Percentiles rank a stretch among this genome's conserved stretches.
phyloP scores from a whole-genome alignment of 2,113 vertebrate species.

The Pomatorhinus ruficollis region DNA sequence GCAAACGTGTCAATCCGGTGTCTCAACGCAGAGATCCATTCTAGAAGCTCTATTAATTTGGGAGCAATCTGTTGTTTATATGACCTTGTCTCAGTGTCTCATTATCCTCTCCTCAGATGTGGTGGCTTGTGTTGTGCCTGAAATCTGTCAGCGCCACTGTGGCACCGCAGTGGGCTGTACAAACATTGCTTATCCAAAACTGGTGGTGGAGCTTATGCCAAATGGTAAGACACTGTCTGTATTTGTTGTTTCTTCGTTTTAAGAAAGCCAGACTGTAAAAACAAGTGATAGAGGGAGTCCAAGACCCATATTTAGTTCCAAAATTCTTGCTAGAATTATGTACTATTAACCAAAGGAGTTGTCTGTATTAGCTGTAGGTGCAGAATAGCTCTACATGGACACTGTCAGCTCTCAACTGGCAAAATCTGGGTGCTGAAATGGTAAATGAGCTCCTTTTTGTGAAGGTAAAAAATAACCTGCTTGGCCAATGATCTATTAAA shows the following conservation, averaged over 20 bases:
- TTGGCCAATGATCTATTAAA: neutral
- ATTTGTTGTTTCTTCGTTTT: neutral
- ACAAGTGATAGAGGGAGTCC: neutral
- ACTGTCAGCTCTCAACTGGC: neutral
- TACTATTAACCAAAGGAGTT: neutral
- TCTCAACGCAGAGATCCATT: neutral
- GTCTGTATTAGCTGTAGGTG: neutral
- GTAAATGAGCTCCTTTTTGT: neutral
- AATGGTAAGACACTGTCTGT: constrained; percentile 75
- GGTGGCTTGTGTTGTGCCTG: constrained; percentile 86
- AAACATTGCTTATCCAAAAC: constrained; percentile 91
- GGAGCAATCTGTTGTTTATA: neutral
- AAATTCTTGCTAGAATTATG: neutral
- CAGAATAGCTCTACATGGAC: neutral
- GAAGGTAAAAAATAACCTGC: neutral
- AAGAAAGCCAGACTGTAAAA: neutral
- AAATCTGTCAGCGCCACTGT: constrained; percentile 75
- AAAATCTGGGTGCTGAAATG: neutral
- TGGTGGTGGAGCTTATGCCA: constrained; percentile 95
- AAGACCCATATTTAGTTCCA: neutral
- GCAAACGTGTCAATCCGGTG: neutral
- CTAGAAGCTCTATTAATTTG: neutral
- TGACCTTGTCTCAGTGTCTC: neutral
- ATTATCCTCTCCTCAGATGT: constrained; percentile 74
- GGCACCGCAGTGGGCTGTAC: constrained; percentile 85